Percentiles rank a stretch among this genome's conserved stretches.
These are phyloP conservation scores for Syngnathus typhle DNA, from an alignment of 2,113 vertebrate genomes.

Conservation along the genomic window DNA sequence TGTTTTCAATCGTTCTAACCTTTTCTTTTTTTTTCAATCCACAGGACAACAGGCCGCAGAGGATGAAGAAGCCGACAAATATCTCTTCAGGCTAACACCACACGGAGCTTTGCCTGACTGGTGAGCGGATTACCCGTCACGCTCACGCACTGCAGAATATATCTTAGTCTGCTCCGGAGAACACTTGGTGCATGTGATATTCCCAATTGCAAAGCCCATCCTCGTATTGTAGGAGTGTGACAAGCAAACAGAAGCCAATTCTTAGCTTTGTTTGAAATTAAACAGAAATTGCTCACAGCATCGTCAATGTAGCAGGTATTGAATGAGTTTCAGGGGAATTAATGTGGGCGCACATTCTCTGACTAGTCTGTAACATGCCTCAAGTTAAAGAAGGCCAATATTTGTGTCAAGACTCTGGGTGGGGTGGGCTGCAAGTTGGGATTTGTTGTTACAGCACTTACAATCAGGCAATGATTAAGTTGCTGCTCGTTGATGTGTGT, in stretches of 20 bases:
- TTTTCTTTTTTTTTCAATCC: background rate
- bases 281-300: too few relatives aligned
- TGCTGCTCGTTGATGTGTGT: constrained; percentile 40
- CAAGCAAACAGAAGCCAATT: background rate
- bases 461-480: constrained; percentile 53
- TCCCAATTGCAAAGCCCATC: background rate
- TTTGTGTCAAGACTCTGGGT: constrained; percentile 4
- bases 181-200: background rate
- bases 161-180: background rate
- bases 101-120: constrained; percentile 73
- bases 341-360: background rate
- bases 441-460: constrained; percentile 61
- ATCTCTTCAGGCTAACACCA: constrained; percentile 64
- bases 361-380: background rate
- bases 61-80: constrained; percentile 38
- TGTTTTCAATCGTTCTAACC: background rate
- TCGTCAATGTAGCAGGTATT: background rate
- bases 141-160: background rate
- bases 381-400: background rate
- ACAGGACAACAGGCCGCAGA: constrained; percentile 43
- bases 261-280: too few relatives aligned
- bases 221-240: background rate
- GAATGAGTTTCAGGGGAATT: background rate
- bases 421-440: constrained; percentile 54
- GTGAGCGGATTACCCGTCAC: constrained; percentile 46